Conservation (phyloP, 2,888 invertebrate genomes). For the Drosophila yooni region DNA sequence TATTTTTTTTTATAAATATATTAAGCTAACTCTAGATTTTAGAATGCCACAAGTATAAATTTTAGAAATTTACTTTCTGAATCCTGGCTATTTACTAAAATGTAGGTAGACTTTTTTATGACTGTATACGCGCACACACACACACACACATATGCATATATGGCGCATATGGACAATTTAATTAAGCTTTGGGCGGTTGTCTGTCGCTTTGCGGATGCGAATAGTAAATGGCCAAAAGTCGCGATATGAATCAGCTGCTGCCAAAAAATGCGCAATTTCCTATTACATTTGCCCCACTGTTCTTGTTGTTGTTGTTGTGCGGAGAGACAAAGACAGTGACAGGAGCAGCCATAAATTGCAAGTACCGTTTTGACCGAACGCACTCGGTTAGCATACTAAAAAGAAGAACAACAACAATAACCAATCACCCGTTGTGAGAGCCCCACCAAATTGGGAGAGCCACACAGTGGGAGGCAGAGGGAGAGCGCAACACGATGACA, state of each 20-base stretch:
- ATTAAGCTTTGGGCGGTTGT: slow-evolving; percentile 50
- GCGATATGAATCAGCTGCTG: slow-evolving; percentile 74
- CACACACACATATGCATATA: not conserved
- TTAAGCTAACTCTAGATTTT: not conserved
- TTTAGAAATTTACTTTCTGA: not conserved
- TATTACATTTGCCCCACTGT: slow-evolving; percentile 36
- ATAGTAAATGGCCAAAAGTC: slow-evolving; percentile 59
- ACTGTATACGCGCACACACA: not conserved
- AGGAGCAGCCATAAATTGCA: slow-evolving; percentile 70
- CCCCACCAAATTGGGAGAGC: slow-evolving; percentile 27
- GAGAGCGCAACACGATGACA: slow-evolving; percentile 38
- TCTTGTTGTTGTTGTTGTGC: slow-evolving; percentile 1
- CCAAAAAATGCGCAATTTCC: slow-evolving; percentile 69
- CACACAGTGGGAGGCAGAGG: slow-evolving; percentile 24
- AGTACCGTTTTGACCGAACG: slow-evolving; percentile 71
- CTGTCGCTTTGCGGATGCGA: slow-evolving; percentile 56
- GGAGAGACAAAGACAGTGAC: slow-evolving; percentile 33
- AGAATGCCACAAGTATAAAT: not conserved
- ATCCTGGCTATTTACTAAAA: not conserved
- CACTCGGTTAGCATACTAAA: slow-evolving; percentile 67
- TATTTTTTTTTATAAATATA: not conserved
- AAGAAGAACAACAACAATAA: slow-evolving; percentile 25
- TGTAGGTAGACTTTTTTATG: not conserved
- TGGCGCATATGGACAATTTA: slow-evolving; percentile 48
- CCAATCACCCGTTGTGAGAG: slow-evolving; percentile 42